These are phyloP conservation scores for Pampusana beccarii DNA, from an alignment of 2,113 vertebrate genomes.

Conservation along the genomic window DNA sequence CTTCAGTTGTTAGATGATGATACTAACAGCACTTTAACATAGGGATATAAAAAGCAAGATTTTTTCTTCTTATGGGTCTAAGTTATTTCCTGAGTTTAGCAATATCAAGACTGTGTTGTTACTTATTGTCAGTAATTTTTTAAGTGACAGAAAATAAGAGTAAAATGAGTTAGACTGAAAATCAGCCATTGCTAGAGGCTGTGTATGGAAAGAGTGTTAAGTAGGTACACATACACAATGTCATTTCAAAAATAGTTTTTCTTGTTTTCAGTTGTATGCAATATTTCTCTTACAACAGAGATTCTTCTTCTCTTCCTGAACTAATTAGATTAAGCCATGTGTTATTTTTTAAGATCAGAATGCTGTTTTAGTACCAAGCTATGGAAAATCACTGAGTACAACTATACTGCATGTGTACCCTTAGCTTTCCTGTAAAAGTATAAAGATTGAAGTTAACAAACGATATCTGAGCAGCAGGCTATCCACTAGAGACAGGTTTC, in stretches of 20 bases:
- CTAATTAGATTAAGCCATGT: not conserved
- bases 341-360: not conserved
- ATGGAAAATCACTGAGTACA: not conserved
- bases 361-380: not conserved
- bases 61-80: not conserved
- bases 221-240: not conserved
- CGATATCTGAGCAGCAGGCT: not conserved
- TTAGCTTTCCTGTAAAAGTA: not conserved
- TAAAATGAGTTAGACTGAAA: not conserved
- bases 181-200: not conserved
- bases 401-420: fast-evolving
- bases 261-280: not conserved
- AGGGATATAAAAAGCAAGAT: not conserved
- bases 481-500: conserved; percentile 28
- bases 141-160: not conserved
- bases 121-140: not conserved
- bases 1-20: not conserved
- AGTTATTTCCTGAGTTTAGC: not conserved
- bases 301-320: not conserved
- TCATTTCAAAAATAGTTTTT: not conserved
- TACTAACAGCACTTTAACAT: not conserved
- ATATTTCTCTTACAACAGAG: not conserved
- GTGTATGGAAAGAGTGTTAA: not conserved
- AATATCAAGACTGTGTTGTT: not conserved
- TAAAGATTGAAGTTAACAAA: conserved; percentile 31